Percentiles rank a stretch among this genome's conserved stretches.
These are phyloP conservation scores for Proteles cristata DNA, from an alignment of 2,113 vertebrate genomes.

Conservation along the genomic window DNA sequence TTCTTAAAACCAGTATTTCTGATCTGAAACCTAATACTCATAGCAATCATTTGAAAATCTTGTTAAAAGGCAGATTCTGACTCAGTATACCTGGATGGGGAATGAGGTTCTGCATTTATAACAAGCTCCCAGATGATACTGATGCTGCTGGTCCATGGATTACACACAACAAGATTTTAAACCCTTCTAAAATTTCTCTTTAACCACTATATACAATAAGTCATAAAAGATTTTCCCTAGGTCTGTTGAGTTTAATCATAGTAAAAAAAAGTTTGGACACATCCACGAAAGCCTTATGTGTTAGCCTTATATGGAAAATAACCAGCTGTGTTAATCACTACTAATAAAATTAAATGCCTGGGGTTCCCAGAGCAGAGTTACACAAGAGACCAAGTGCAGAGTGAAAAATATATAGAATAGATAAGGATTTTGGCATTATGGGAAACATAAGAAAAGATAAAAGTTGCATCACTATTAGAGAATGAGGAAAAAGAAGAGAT, in stretches of 20 bases:
- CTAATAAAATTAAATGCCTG: constrained; percentile 56
- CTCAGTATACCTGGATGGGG: not conserved
- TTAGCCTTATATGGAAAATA: not conserved
- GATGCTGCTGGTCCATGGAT: not conserved
- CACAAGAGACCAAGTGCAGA: constrained; percentile 44
- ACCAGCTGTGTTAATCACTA: constrained; percentile 50
- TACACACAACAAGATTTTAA: constrained; percentile 3
- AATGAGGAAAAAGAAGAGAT: constrained; percentile 55
- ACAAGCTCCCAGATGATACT: not conserved
- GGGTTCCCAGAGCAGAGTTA: constrained; percentile 54
- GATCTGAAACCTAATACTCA: not conserved
- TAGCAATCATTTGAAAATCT: not conserved
- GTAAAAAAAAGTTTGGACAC: not conserved
- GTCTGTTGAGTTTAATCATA: constrained; percentile 52
- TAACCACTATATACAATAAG: not conserved
- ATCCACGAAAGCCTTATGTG: not conserved
- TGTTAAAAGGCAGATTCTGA: not conserved
- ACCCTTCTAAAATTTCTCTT: constrained; percentile 26
- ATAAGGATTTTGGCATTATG: constrained; percentile 73
- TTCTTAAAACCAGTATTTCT: constrained; percentile 24
- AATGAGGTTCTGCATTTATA: not conserved
- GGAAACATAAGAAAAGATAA: constrained; percentile 57
- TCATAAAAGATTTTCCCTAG: constrained; percentile 1
- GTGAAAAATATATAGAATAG: constrained; percentile 68
- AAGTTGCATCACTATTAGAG: constrained; percentile 61